These are phyloP conservation scores for Rotaria socialis DNA, from an alignment of 2,888 invertebrate species.

Conservation along the genomic window DNA sequence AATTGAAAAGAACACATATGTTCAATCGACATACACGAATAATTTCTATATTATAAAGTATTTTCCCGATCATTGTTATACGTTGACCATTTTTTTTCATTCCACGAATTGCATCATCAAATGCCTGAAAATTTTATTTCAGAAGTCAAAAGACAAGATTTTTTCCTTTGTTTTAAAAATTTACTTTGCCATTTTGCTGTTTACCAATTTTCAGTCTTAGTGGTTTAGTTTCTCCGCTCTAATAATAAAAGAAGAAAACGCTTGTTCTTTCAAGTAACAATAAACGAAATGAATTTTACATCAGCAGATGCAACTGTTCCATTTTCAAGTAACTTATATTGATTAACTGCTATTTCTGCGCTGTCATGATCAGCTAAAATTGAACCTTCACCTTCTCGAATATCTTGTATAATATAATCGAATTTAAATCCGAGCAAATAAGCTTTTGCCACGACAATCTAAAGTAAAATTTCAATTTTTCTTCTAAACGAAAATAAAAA, in stretches of 20 bases:
- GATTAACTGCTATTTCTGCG: background rate
- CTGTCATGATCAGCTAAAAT: background rate
- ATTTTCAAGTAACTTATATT: conserved; percentile 7
- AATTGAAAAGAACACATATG: too few species aligned
- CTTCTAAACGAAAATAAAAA: background rate
- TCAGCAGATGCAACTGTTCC: background rate
- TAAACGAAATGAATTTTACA: background rate
- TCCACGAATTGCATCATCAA: conserved; percentile 7
- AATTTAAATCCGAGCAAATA: conserved; percentile 18
- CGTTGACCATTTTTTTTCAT: conserved; percentile 28
- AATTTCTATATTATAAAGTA: conserved; percentile 13
- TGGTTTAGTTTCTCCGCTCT: background rate
- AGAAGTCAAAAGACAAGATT: background rate
- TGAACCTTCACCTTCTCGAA: conserved; percentile 19
- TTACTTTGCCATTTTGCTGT: conserved; percentile 16
- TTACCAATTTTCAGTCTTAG: background rate
- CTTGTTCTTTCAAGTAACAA: background rate
- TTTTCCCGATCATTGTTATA: background rate
- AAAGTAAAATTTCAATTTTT: background rate
- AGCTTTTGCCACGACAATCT: conserved; percentile 4
- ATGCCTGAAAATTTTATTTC: background rate
- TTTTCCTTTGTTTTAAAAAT: background rate
- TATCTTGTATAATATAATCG: background rate
- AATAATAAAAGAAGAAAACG: background rate
- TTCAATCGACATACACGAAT: background rate